A percentile compares a stretch with the other conserved stretches of the same genome.
These are phyloP conservation scores for Paramormyrops hopkinsi DNA, from an alignment of 2,797 vertebrate species.

Conservation along the genomic window DNA sequence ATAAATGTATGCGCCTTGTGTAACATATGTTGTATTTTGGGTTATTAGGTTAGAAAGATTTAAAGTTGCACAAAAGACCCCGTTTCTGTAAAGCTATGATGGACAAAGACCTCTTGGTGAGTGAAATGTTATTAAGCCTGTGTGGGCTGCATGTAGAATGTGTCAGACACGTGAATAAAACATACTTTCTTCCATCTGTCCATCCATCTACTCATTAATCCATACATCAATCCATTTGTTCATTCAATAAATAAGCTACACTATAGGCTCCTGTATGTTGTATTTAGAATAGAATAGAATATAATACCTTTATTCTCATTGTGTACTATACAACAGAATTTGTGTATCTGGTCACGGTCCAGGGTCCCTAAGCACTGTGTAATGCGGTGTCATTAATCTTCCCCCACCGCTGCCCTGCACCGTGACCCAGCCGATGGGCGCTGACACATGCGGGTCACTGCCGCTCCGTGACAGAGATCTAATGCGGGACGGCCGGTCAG, in stretches of 20 bases:
- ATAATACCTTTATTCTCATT: neutral
- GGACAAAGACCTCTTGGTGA: neutral
- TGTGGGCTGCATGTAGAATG: neutral
- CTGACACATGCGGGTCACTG: neutral
- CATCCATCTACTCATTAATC: neutral
- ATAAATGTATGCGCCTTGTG: neutral
- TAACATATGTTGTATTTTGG: neutral
- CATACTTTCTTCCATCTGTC: neutral
- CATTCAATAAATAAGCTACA: neutral
- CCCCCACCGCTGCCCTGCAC: neutral
- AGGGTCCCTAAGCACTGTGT: neutral
- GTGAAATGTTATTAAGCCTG: neutral
- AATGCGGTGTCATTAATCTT: neutral
- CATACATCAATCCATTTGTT: neutral
- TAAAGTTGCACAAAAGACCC: neutral
- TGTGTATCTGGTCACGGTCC: neutral
- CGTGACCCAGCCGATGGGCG: neutral
- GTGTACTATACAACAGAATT: neutral
- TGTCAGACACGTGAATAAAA: neutral
- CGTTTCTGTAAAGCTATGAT: neutral
- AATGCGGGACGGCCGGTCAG: neutral
- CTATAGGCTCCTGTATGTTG: neutral
- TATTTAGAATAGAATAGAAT: neutral
- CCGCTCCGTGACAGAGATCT: neutral
- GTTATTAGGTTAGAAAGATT: neutral